Evolutionary conservation across 2,888 invertebrate species (phyloP).

Genomic region (Archips xylosteana): DNA sequence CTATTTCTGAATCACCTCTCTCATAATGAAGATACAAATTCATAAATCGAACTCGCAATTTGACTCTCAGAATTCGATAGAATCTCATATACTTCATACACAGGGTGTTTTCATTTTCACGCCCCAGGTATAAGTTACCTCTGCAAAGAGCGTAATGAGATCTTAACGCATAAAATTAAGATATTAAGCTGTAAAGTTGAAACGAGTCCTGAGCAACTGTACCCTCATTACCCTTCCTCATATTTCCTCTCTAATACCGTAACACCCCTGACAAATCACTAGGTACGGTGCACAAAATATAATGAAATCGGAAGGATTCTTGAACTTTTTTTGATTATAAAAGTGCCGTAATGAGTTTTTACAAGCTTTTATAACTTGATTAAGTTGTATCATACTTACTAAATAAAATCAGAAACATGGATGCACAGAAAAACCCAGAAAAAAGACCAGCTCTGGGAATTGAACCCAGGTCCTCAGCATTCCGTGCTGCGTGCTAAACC

Average conservation of each 20-base stretch:
- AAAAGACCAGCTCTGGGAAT: no score
- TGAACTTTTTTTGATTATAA: no score
- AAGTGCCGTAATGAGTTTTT: no score
- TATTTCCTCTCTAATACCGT: slow-evolving; percentile 64
- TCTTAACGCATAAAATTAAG: slow-evolving; percentile 57
- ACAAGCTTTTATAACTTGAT: no score
- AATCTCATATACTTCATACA: background rate
- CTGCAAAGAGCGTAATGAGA: slow-evolving; percentile 47
- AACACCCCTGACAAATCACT: slow-evolving; percentile 60
- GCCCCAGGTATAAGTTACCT: slow-evolving; percentile 16
- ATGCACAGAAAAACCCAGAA: no score
- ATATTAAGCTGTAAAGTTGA: slow-evolving; percentile 54
- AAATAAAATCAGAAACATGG: no score
- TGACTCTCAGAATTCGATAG: no score
- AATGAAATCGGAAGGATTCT: background rate
- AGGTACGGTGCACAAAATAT: slow-evolving; percentile 35
- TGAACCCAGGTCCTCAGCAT: no score
- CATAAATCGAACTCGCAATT: background rate
- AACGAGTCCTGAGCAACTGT: slow-evolving; percentile 46
- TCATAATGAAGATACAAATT: no score
- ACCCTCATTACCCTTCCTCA: slow-evolving; percentile 60
- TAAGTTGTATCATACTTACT: no score
- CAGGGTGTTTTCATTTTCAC: background rate
- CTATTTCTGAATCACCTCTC: no score
- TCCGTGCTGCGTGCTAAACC: no score